These are phyloP conservation scores for Centropus unirufus DNA, from an alignment of 2,113 vertebrate species.

Conservation along the genomic window DNA sequence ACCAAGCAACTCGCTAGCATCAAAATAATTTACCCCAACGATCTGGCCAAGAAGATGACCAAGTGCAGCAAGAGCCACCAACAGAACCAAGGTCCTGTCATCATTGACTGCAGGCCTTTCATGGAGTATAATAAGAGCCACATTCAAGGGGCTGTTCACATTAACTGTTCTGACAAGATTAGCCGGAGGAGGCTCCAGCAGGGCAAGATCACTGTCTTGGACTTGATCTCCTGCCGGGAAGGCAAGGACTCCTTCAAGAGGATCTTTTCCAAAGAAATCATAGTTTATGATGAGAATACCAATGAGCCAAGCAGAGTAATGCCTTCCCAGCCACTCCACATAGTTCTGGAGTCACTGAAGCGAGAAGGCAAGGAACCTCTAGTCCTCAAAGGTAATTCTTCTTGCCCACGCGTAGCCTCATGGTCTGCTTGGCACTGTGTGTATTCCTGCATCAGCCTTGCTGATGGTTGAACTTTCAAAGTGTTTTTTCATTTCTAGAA, in stretches of 20 bases:
- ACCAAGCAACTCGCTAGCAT: slow-evolving; percentile 81
- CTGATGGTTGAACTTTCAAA: not conserved
- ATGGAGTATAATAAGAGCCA: slow-evolving; percentile 99
- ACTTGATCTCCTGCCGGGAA: slow-evolving; percentile 95
- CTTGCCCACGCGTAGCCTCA: fast-evolving
- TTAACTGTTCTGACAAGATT: slow-evolving; percentile 98
- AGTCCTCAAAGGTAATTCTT: slow-evolving; percentile 91
- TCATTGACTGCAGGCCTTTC: slow-evolving; percentile 98
- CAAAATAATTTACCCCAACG: slow-evolving; percentile 92
- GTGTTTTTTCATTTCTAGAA: not conserved
- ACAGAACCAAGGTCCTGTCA: slow-evolving; percentile 88
- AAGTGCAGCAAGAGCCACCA: slow-evolving; percentile 91
- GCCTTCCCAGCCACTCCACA: slow-evolving; percentile 91
- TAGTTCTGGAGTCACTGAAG: slow-evolving; percentile 94
- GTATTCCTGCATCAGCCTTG: not conserved
- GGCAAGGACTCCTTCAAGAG: slow-evolving; percentile 97
- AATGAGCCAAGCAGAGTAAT: slow-evolving; percentile 89
- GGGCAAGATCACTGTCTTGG: slow-evolving; percentile 97
- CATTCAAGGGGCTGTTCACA: slow-evolving; percentile 95
- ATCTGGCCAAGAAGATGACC: slow-evolving; percentile 94
- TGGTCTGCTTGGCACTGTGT: not conserved
- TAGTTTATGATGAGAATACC: slow-evolving; percentile 98
- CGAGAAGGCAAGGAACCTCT: slow-evolving; percentile 97
- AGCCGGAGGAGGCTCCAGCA: slow-evolving; percentile 95
- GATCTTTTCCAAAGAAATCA: slow-evolving; percentile 99